Conservation (phyloP, 2,888 invertebrate species). For the Endotricha flammealis region DNA sequence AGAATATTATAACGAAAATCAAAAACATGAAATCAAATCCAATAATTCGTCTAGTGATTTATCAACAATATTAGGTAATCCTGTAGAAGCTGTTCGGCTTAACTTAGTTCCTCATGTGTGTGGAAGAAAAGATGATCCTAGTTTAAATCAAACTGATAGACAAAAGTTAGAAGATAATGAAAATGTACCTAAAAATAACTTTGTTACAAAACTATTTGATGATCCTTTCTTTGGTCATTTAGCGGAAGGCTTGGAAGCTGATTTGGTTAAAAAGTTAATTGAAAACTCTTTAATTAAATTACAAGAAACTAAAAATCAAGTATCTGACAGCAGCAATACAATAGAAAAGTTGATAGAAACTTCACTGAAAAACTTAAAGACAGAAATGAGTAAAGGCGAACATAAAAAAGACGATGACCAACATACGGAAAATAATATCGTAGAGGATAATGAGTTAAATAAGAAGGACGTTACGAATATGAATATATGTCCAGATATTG, state of each 20-base stretch:
- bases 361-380: slow-evolving; percentile 62
- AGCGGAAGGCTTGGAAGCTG: slow-evolving; percentile 79
- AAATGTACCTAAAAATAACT: slow-evolving; percentile 49
- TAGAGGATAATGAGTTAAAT: slow-evolving; percentile 32
- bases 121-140: slow-evolving; percentile 74
- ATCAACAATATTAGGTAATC: slow-evolving; percentile 80
- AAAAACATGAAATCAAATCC: slow-evolving; percentile 26
- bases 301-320: slow-evolving; percentile 65
- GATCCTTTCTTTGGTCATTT: slow-evolving; percentile 81
- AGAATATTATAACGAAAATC: slow-evolving; percentile 55
- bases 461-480: slow-evolving; percentile 36
- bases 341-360: slow-evolving; percentile 75
- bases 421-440: slow-evolving; percentile 38
- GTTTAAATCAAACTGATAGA: slow-evolving; percentile 19
- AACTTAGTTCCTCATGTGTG: slow-evolving; percentile 88
- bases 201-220: slow-evolving; percentile 79
- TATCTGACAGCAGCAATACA: slow-evolving; percentile 56
- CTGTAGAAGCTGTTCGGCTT: slow-evolving; percentile 86
- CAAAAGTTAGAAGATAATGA: slow-evolving; percentile 18
- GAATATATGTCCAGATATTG: slow-evolving; percentile 46
- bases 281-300: slow-evolving; percentile 83
- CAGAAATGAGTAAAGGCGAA: slow-evolving; percentile 40
- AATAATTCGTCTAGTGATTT: slow-evolving; percentile 51
- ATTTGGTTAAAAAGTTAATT: slow-evolving; percentile 80
- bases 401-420: slow-evolving; percentile 27